A percentile compares a stretch with the other conserved stretches of the same genome.
phyloP scores from a whole-genome alignment of 2,797 vertebrate species.

The Scarus forsteni region DNA sequence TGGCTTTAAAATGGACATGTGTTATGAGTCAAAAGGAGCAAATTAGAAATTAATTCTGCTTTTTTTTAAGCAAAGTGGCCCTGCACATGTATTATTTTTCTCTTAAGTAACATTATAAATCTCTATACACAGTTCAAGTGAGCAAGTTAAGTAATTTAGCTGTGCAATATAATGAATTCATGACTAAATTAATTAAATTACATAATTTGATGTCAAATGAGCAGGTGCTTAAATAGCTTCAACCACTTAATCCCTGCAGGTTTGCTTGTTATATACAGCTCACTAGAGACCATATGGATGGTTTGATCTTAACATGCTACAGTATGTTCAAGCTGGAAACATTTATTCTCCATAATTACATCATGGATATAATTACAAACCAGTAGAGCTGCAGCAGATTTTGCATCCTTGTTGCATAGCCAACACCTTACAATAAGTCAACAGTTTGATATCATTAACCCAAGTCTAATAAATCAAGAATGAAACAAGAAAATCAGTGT shows the following conservation, averaged over 20 bases:
- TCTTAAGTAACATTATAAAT: not conserved
- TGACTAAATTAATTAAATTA: too few relatives aligned
- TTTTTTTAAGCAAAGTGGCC: not conserved
- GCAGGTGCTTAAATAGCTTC: conserved; percentile 47
- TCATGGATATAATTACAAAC: conserved; percentile 19
- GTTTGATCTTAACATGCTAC: conserved; percentile 42
- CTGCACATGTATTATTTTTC: not conserved
- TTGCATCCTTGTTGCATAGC: not conserved
- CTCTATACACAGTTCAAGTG: conserved; percentile 6
- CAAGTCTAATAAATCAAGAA: not conserved
- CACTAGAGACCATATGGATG: conserved; percentile 41
- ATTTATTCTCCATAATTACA: conserved; percentile 42
- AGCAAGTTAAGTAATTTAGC: too few relatives aligned
- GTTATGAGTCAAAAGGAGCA: not conserved
- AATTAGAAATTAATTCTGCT: not conserved
- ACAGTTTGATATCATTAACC: not conserved
- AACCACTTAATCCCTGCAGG: conserved; percentile 30
- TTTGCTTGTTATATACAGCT: conserved; percentile 28
- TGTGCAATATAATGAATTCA: not conserved
- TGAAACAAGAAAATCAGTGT: too few relatives aligned
- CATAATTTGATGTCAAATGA: conserved; percentile 4
- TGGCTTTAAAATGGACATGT: not conserved
- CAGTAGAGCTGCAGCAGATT: conserved; percentile 12
- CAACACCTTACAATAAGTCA: not conserved
- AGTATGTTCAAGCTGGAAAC: conserved; percentile 31